Percentiles rank a stretch among this genome's conserved stretches.
phyloP scores from a whole-genome alignment of 2,113 vertebrate genomes.

The Ornithorhynchus anatinus region DNA sequence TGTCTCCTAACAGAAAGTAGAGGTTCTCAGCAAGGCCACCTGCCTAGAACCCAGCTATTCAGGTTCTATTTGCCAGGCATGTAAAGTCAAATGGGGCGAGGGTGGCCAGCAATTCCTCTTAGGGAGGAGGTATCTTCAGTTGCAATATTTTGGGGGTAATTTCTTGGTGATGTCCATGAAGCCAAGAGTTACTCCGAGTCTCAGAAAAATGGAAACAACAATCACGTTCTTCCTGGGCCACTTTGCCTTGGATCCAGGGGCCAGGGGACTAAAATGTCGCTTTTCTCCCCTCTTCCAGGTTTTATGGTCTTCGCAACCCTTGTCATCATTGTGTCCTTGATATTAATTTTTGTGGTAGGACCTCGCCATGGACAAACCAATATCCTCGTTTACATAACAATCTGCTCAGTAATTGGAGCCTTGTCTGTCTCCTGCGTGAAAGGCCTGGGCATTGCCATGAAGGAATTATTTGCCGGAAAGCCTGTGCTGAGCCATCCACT shows the following conservation, averaged over 20 bases:
- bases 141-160: too few relatives aligned
- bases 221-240: neutral
- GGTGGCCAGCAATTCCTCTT: too few relatives aligned
- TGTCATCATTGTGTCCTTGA: conserved; percentile 88
- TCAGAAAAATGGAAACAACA: too few relatives aligned
- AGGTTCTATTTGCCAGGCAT: too few relatives aligned
- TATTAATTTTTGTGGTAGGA: conserved; percentile 90
- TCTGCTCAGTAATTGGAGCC: conserved; percentile 96
- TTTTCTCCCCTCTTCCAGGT: conserved; percentile 67
- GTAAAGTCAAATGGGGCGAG: too few relatives aligned
- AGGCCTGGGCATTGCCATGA: conserved; percentile 93
- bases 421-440: conserved; percentile 97
- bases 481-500: conserved; percentile 80
- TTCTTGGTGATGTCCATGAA: too few relatives aligned
- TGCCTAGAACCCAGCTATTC: too few relatives aligned
- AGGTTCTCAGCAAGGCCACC: too few relatives aligned
- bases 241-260: neutral
- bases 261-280: neutral
- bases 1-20: too few relatives aligned
- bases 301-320: conserved; percentile 90
- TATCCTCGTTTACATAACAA: conserved; percentile 96
- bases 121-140: too few relatives aligned
- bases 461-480: conserved; percentile 86
- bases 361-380: conserved; percentile 95
- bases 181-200: too few relatives aligned